Percentiles rank a stretch among this genome's conserved stretches.
Conservation (phyloP, 1,140 invertebrate species). For the Contarinia nasturtii region DNA sequence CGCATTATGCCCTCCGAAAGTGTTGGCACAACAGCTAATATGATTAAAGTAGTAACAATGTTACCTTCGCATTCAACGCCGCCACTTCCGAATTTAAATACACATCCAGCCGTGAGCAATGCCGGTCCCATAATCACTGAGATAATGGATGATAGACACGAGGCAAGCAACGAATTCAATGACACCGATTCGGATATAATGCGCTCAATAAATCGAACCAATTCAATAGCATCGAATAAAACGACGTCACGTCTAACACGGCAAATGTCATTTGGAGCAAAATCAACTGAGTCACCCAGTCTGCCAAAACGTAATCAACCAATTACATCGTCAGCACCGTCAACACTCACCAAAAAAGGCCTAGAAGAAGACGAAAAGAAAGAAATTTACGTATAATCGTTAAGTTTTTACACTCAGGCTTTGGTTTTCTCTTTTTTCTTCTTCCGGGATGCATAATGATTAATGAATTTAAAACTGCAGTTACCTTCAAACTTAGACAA, state of each 20-base stretch:
- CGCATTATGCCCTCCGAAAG: not conserved
- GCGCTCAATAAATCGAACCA: conserved; percentile 12
- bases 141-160: not conserved
- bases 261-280: not conserved
- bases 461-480: too few relatives aligned
- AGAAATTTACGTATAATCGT: conserved; percentile 19
- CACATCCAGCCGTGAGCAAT: not conserved
- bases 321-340: conserved; percentile 15
- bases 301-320: too few relatives aligned
- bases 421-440: too few relatives aligned
- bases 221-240: conserved; percentile 2
- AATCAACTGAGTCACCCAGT: not conserved
- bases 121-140: not conserved
- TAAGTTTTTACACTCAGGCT: conserved; percentile 7
- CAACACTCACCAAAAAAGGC: conserved; percentile 19
- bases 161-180: not conserved
- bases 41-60: not conserved
- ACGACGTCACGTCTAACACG: not conserved
- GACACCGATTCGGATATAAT: conserved; percentile 6
- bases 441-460: too few relatives aligned
- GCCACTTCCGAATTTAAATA: not conserved
- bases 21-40: too few relatives aligned
- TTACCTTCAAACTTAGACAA: too few relatives aligned
- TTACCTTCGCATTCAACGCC: not conserved
- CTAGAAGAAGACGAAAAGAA: conserved; percentile 17